phyloP scores from a whole-genome alignment of 2,113 vertebrate genomes.

The Istiophorus platypterus region DNA sequence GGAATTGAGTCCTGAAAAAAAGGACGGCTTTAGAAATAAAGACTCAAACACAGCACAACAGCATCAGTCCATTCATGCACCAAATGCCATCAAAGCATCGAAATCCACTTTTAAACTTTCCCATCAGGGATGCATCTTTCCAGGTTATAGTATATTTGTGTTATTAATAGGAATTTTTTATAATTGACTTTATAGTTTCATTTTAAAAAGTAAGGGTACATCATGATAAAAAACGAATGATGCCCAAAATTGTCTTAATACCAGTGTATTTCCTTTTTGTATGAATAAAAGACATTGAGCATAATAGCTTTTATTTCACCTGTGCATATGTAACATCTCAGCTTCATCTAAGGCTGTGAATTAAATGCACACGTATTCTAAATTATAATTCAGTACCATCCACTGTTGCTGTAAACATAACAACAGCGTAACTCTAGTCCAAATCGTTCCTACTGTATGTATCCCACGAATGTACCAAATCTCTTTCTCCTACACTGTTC shows the following conservation, averaged over 20 bases:
- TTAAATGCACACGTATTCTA: background rate
- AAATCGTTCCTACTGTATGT: slow-evolving; percentile 1
- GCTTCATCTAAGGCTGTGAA: background rate
- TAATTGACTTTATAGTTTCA: background rate
- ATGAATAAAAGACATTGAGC: background rate
- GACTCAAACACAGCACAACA: background rate
- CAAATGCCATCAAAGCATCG: slow-evolving; percentile 8
- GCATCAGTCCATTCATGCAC: background rate
- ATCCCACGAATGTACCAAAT: slow-evolving; percentile 16
- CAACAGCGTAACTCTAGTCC: slow-evolving; percentile 13
- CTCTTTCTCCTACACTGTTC: slow-evolving; percentile 49
- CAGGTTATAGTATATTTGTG: background rate
- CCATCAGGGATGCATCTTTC: background rate
- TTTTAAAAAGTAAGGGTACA: background rate
- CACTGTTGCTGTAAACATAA: background rate
- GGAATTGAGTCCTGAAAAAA: background rate
- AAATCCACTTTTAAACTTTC: background rate
- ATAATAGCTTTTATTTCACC: background rate
- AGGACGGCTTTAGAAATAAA: background rate
- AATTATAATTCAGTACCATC: slow-evolving; percentile 6
- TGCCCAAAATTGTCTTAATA: background rate
- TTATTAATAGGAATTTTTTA: background rate
- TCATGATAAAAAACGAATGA: too few relatives aligned
- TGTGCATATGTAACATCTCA: background rate
- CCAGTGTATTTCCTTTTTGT: background rate